Base-by-base conservation (phyloP, 2,797 vertebrate species). In the Melanotaenia maccullochi region DNA sequence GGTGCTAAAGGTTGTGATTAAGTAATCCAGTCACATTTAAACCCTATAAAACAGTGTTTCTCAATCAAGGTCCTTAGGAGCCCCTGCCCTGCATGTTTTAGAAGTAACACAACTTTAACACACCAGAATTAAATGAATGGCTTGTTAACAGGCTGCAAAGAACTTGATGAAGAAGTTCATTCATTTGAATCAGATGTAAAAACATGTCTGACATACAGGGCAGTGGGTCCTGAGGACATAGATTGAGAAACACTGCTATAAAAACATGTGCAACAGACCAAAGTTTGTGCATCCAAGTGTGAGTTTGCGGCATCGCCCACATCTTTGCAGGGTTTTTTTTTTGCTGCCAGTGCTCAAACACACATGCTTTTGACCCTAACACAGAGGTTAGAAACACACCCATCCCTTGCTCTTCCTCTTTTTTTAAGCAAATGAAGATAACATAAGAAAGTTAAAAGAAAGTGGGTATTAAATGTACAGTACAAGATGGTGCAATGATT, bases 281-380 rank as follows among this genome's bases (percentile, higher is more conserved):
- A 58, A 44, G 32, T 20, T n/a, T 66, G 47, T 36, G 14, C 54
- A 28, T 70, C 49, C 55, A 32, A 75, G 35, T 60, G 40, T 18
- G 57, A 56, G 65, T 71, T 71, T 79, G 35, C 73, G 25, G 11
- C 56, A 62, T 86, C 65, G 28, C 56, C 76, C 76, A 77, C 71
- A 30, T 63, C 36, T 9, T 38, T 9, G 30, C 75, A 56, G 63
- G 28, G 28, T 30, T 4, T 54, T 67, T 54, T 67, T 1, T 55
- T 35, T 56, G 69, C 68, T 59, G 70, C 67, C 75, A 60, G 65
- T 22, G 42, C 70, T 68, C 44, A 36, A 73, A 68, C 60, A 47
- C 18, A 13, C 60, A 63, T 40, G 20, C 25, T 30, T 40, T 1
- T 32, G 44, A 36, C 49, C 33, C 59, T 14, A 2, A 44, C 22